Conservation (phyloP, 1,140 invertebrate genomes). For the Lineus longissimus region DNA sequence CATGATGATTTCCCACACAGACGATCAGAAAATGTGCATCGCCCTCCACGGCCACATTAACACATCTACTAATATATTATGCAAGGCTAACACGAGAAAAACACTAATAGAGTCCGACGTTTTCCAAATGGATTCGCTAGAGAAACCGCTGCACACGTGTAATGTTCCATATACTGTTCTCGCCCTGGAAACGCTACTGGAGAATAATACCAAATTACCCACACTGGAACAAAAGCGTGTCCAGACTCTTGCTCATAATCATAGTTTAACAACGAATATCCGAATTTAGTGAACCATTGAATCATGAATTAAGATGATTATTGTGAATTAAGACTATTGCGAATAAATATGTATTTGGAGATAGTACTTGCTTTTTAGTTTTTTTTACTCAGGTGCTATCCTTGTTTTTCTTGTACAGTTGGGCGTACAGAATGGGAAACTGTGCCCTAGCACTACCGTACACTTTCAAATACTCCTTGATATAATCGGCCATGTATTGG, state of each 20-base stretch:
- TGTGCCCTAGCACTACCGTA: background rate
- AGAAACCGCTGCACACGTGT: slow-evolving; percentile 5
- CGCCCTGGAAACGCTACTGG: slow-evolving; percentile 2
- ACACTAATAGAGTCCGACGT: background rate
- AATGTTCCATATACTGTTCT: slow-evolving; percentile 3
- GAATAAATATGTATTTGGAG: background rate
- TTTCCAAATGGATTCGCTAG: slow-evolving; percentile 5
- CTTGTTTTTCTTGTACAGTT: background rate
- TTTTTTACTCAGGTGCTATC: background rate
- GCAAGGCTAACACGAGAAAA: slow-evolving; percentile 7
- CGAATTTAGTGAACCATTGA: background rate
- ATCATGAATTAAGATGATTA: background rate
- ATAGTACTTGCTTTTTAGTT: too few species aligned
- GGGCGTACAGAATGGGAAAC: background rate
- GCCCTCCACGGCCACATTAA: slow-evolving; percentile 3
- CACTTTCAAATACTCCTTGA: background rate
- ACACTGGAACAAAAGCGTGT: slow-evolving; percentile 5
- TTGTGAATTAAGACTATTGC: background rate
- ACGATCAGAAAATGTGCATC: slow-evolving; percentile 7
- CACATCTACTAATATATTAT: slow-evolving; percentile 4
- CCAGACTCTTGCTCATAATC: slow-evolving; percentile 1
- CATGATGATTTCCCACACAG: background rate
- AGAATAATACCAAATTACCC: slow-evolving; percentile 5
- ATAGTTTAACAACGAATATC: slow-evolving; percentile 5
- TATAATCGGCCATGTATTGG: background rate